These are phyloP conservation scores for Pantherophis alleghaniensis DNA, from an alignment of 2,797 vertebrate species.

Conservation along the genomic window DNA sequence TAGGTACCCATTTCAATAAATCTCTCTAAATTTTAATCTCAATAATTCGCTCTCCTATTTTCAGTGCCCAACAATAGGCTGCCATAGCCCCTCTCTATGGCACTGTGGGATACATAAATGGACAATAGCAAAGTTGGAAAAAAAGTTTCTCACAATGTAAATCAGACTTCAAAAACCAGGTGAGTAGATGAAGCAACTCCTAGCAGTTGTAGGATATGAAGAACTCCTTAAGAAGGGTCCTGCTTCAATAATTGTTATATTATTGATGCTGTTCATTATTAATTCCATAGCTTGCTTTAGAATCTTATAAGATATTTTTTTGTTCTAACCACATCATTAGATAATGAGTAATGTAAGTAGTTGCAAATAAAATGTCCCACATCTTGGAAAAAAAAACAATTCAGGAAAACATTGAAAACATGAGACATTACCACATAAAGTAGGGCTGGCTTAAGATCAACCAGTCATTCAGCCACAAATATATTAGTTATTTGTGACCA, in stretches of 20 bases:
- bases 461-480: conserved; percentile 3
- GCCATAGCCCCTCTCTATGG: background rate
- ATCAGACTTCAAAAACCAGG: background rate
- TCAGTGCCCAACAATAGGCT: background rate
- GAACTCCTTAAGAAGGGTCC: background rate
- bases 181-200: background rate
- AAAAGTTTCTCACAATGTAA: background rate
- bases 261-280: background rate
- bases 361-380: background rate
- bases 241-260: background rate
- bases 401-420: background rate
- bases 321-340: background rate
- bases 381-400: background rate
- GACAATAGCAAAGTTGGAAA: background rate
- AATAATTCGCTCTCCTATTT: too few species aligned
- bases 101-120: background rate
- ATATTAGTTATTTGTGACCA: background rate
- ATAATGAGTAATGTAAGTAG: background rate
- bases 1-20: background rate
- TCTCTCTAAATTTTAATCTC: too few species aligned
- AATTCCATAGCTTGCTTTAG: background rate
- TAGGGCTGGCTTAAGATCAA: background rate
- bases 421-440: background rate
- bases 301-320: background rate
- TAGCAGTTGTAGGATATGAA: background rate